Evolutionary conservation across 2,888 invertebrate genomes (phyloP).

Genomic region (Lithophane leautieri): DNA sequence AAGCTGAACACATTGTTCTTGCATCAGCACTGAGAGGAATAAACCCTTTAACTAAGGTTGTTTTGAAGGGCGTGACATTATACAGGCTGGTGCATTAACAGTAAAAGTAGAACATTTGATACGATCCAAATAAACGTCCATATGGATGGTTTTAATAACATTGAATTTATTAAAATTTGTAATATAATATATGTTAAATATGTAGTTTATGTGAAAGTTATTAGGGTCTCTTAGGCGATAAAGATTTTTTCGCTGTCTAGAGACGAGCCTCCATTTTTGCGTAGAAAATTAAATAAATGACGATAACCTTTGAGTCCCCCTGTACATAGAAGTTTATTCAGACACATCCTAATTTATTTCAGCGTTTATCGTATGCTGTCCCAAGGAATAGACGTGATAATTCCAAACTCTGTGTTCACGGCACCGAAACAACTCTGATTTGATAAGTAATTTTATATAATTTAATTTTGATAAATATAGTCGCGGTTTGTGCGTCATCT

Average conservation of each 20-base stretch:
- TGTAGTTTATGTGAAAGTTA: conserved; percentile 5
- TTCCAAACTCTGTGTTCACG: no score
- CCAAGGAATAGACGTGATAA: no score
- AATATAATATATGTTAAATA: not conserved
- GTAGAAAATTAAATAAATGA: not conserved
- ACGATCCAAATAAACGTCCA: not conserved
- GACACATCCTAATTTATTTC: no score
- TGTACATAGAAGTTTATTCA: conserved; percentile 14
- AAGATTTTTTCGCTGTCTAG: no score
- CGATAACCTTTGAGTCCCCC: not conserved
- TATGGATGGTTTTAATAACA: not conserved
- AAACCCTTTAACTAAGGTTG: conserved; percentile 28
- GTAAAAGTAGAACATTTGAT: not conserved
- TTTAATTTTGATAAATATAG: no score
- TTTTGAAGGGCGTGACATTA: conserved; percentile 29
- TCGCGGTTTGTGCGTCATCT: no score
- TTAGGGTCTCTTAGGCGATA: not conserved
- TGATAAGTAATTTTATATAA: no score
- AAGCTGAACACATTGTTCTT: conserved; percentile 39
- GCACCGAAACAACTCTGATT: no score
- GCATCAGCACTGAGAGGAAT: conserved; percentile 25
- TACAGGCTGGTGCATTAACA: not conserved
- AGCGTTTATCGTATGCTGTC: no score
- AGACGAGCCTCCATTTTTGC: not conserved
- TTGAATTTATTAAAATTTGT: conserved; percentile 5